Conservation (phyloP, 2,113 vertebrate genomes). For the Cranoglanis bouderius region DNA sequence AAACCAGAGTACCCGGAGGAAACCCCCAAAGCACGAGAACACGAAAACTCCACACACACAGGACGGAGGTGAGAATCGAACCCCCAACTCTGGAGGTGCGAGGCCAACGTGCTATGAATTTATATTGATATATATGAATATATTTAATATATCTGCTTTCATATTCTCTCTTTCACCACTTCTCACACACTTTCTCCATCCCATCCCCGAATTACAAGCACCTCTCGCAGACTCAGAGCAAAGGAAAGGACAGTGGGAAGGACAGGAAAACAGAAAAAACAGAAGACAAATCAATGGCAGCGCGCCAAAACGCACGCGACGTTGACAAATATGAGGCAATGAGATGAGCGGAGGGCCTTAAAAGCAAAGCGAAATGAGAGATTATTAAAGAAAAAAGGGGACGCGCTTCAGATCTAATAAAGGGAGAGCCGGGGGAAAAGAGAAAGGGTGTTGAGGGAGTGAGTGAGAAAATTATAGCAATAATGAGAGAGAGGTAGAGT, state of each 20-base stretch:
- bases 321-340: conserved; percentile 20
- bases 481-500: conserved; percentile 21
- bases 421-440: conserved; percentile 22
- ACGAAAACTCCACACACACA: too few relatives aligned
- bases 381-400: conserved; percentile 27
- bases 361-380: conserved; percentile 22
- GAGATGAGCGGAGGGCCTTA: conserved; percentile 5
- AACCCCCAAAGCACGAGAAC: too few relatives aligned
- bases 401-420: conserved; percentile 30
- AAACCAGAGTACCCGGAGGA: too few relatives aligned
- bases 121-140: too few relatives aligned
- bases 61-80: too few relatives aligned
- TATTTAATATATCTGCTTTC: too few relatives aligned
- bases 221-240: neutral
- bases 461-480: conserved; percentile 24
- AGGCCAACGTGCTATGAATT: too few relatives aligned
- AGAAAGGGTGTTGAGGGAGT: conserved; percentile 23
- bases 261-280: neutral
- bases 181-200: neutral
- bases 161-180: neutral
- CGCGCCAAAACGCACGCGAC: neutral
- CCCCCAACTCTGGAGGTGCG: too few relatives aligned
- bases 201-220: neutral
- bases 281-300: neutral
- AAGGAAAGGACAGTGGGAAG: neutral